Evolutionary conservation across 2,113 vertebrate genomes (phyloP).

Genomic region (Sphyrna mokarran): DNA sequence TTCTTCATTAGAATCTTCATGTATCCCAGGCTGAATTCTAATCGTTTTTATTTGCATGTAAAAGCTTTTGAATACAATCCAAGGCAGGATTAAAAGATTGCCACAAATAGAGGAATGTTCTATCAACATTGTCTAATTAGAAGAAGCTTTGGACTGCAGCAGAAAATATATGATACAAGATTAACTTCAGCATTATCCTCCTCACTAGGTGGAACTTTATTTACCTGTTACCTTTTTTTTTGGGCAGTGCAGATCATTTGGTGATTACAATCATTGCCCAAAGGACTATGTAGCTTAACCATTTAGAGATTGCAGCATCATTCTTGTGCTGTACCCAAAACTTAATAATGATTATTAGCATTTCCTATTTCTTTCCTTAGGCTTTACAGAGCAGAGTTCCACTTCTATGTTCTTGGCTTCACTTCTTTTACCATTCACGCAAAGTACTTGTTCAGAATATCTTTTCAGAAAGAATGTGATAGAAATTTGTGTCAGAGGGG

Average conservation of each 20-base stretch:
- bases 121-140: neutral
- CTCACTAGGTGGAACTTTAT: neutral
- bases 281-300: neutral
- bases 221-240: neutral
- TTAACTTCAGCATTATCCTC: neutral
- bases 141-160: neutral
- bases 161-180: neutral
- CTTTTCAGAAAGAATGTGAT: neutral
- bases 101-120: neutral
- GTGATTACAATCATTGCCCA: neutral
- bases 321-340: neutral
- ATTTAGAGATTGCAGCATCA: neutral
- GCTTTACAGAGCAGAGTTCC: neutral
- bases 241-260: neutral
- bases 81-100: neutral
- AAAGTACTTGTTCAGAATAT: neutral
- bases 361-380: neutral
- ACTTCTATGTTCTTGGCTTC: neutral
- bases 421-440: neutral
- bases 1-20: neutral
- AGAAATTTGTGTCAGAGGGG: neutral
- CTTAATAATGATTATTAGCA: slow-evolving; percentile 2
- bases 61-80: neutral
- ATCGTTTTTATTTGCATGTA: neutral
- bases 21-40: neutral